Evolutionary conservation across 2,113 vertebrate species (phyloP).

Genomic region (Apodemus speciosus): DNA sequence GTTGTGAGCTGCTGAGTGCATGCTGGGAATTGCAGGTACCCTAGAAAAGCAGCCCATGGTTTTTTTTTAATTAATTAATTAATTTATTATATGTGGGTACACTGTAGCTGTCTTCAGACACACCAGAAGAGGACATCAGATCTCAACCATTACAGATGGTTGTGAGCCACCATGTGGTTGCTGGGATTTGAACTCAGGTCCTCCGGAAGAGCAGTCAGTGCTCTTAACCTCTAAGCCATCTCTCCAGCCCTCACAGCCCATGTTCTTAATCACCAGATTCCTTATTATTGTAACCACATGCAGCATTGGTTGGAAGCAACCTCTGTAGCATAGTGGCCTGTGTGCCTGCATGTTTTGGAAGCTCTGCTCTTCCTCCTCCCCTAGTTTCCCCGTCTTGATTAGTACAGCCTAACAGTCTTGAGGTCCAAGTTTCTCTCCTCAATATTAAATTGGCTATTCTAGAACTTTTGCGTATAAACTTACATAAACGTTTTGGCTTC

Average conservation of each 20-base stretch:
- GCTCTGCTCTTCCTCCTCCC: neutral
- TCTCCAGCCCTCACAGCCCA: neutral
- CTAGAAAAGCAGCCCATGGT: neutral
- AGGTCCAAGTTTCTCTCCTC: neutral
- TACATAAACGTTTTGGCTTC: neutral
- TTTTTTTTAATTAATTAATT: neutral
- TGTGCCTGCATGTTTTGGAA: neutral
- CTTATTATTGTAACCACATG: neutral
- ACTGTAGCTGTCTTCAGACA: too few species aligned
- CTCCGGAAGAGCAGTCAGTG: too few species aligned
- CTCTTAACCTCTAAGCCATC: too few species aligned
- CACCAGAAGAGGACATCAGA: too few species aligned
- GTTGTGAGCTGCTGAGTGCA: too few species aligned
- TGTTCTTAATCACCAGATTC: neutral
- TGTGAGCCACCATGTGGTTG: too few species aligned
- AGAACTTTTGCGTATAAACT: neutral
- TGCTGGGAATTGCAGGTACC: neutral
- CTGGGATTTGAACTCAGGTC: too few species aligned
- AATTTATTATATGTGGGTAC: too few species aligned
- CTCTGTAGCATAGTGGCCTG: neutral
- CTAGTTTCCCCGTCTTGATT: neutral
- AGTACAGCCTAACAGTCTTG: neutral
- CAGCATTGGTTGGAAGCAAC: neutral
- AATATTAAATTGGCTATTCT: neutral
- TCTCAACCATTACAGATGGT: too few species aligned